Base-by-base conservation (phyloP, 2,797 vertebrate species). In the Lates japonicus region DNA sequence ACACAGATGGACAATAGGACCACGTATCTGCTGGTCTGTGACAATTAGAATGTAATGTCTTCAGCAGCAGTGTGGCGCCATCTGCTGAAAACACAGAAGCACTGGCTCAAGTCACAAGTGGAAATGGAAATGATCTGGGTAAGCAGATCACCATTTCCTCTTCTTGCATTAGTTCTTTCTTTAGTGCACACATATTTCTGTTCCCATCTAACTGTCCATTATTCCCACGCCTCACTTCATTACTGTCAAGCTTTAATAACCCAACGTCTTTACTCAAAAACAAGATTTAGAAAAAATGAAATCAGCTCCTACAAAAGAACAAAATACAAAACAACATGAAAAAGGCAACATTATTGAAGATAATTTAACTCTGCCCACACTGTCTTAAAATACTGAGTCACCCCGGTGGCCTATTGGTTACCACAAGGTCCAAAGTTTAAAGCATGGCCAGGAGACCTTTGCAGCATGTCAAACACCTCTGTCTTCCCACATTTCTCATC, bases 31-130 rank as follows among this genome's bases (percentile, higher is more conserved):
- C 22, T 25, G 17, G 5, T 6, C 4, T 20, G n/a, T 19, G 6
- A 37, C 11, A 11, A 13, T 2, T 7, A 2, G 1, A 8, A 4
- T 22, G 42, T 1, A 0, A 6, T 39, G 57, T 60, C 20, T 31
- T 35, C 52, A 31, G 61, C 49, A 25, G 55, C 14, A 66, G 17
- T 46, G n/a, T 81, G 61, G 73, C 51, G 51, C 70, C 74, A 64
- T 39, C 70, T 74, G 54, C 66, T 78, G 75, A 42, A 10, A 16
- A 54, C 31, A 35, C 16, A 16, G 16, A 48, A 70, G 52, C 10
- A 64, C 25, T 41, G 0, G 41, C 8, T 58, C 2, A 10, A 52
- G 49, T 25, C 11, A 49, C 19, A 49, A 49, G 17, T 7, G 19
- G 7, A 48, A 17, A 19, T 39, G 48, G 48, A 49, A 49, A 49